Evolutionary conservation across 1,140 invertebrate genomes (phyloP), one percentile per base, ranked within the genome.

Genomic region (Rhyacophila brunnea): DNA sequence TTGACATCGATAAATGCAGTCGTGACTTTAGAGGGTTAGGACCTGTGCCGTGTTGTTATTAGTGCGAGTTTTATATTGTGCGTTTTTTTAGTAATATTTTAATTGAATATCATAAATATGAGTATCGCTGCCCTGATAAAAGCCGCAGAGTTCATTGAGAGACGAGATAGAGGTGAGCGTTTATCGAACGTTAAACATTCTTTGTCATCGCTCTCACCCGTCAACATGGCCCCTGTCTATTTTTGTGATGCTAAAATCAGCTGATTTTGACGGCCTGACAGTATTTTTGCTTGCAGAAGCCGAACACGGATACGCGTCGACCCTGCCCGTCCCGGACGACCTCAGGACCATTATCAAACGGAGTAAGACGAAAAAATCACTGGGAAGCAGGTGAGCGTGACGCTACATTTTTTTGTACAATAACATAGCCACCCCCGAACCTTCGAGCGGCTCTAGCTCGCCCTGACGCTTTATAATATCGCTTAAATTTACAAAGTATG

Each of bases 231-330:
- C 76, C 74, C 75, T 72, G 73, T 77, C 76, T 75, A 79, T 75
- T 80, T 79, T 74, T 74, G 74, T 76, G 68, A 71, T 73, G 70
- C 71, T 68, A 69, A 71, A 75, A 81, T 83, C 81, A 82, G 80
- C 81, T 83, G 81, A 83, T 83, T 81, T 81, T 81, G 77, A 80
- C 74, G 74, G 73, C 74, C 72, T 73, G 68, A 71, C 71, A 76
- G 75, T 77, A 68, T 76, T 77, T 68, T 79, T 75, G 75, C 72
- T 85, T 85, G 70, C 84, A 92, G 90, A 92, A 83, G 89, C 89
- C 69, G 91, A 93, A 81, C 91, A 93, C 87, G 91, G 90, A 71
- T 93, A 93, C 81, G 91, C 91, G 70, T 90, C 88, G 67, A 88
- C 87, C 69, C 80, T 89, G 75, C 89, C 89, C 65, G 85, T 86